A percentile compares a stretch with the other conserved stretches of the same genome.
Conservation (phyloP, 1,140 invertebrate species). For the Spodoptera litura region DNA sequence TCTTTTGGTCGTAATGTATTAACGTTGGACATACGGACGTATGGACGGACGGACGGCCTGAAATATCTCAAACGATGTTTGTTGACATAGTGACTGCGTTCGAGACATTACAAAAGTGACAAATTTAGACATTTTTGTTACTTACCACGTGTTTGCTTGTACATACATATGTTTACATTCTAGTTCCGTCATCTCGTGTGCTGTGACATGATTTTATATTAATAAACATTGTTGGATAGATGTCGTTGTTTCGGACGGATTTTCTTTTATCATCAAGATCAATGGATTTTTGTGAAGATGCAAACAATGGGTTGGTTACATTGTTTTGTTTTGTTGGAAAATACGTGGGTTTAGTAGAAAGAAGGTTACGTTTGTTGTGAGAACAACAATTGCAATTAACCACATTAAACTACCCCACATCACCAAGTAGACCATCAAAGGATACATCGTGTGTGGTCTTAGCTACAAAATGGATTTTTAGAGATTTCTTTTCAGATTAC, state of each 20-base stretch:
- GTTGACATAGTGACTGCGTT: constrained; percentile 65
- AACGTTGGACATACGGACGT: constrained; percentile 53
- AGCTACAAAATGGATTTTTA: too few relatives aligned
- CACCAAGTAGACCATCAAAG: too few relatives aligned
- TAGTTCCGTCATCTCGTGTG: constrained; percentile 40
- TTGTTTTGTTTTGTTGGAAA: not conserved
- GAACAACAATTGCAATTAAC: too few relatives aligned
- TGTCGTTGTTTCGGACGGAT: not conserved
- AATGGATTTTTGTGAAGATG: not conserved
- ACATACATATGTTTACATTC: constrained; percentile 19
- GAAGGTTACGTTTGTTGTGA: too few relatives aligned
- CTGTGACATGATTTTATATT: constrained; percentile 32
- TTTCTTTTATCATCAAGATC: constrained; percentile 18
- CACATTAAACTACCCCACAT: too few relatives aligned
- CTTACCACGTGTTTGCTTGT: constrained; percentile 48
- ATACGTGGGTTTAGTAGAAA: too few relatives aligned
- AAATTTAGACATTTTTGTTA: constrained; percentile 70
- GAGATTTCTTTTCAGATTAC: too few relatives aligned
- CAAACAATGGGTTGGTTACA: not conserved
- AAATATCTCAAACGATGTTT: constrained; percentile 81
- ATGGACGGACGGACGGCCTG: constrained; percentile 64
- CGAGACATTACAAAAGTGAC: constrained; percentile 71
- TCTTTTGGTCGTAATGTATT: constrained; percentile 78
- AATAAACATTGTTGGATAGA: not conserved
- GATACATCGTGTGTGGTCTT: too few relatives aligned